Conservation (phyloP, 2,888 invertebrate species). For the Troides helena region DNA sequence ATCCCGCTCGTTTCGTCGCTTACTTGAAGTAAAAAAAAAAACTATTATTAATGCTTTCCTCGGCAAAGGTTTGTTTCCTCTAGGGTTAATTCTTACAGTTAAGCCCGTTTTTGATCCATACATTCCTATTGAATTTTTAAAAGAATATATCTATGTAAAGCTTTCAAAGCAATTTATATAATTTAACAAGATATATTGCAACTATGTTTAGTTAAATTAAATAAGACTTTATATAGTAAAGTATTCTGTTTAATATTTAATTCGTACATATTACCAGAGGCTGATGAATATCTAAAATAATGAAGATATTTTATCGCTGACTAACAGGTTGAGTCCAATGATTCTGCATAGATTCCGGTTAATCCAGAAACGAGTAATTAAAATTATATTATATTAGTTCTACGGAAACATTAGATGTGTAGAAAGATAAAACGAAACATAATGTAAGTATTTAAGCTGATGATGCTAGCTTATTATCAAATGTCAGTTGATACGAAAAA, state of each 20-base stretch:
- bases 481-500: not conserved
- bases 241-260: not conserved
- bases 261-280: not conserved
- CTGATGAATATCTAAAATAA: not conserved
- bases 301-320: not conserved
- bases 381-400: constrained; percentile 16
- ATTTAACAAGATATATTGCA: too few relatives aligned
- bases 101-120: too few relatives aligned
- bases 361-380: constrained; percentile 7
- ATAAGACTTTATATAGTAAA: too few relatives aligned
- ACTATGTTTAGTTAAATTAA: too few relatives aligned
- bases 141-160: too few relatives aligned
- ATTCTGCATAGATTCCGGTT: constrained; percentile 5
- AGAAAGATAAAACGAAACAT: constrained; percentile 2
- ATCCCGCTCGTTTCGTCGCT: too few relatives aligned
- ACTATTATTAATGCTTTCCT: too few relatives aligned
- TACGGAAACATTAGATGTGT: constrained; percentile 11
- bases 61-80: too few relatives aligned
- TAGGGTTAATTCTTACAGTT: too few relatives aligned
- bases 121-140: too few relatives aligned
- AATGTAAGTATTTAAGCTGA: not conserved
- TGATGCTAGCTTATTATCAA: constrained; percentile 2
- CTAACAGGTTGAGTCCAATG: not conserved
- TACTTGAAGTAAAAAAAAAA: too few relatives aligned
- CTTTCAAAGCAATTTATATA: too few relatives aligned